phyloP scores from a whole-genome alignment of 2,797 vertebrate genomes.

The Nannoperca obscura region DNA sequence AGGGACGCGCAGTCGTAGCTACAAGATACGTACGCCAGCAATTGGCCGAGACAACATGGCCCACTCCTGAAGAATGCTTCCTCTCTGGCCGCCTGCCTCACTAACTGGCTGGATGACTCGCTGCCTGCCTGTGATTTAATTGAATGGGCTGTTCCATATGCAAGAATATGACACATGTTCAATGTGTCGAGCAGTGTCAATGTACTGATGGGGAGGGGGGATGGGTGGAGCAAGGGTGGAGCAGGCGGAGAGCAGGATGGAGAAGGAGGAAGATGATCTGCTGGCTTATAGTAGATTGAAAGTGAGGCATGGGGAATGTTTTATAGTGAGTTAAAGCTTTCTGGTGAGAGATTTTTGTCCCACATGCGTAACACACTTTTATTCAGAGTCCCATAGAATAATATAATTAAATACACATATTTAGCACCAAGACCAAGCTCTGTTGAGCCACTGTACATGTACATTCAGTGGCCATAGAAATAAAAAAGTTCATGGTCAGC shows the following conservation, averaged over 20 bases:
- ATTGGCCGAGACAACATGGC: conserved; percentile 44
- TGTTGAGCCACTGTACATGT: background rate
- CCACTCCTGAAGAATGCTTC: conserved; percentile 56
- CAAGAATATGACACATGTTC: conserved; percentile 69
- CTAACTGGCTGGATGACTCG: conserved; percentile 44
- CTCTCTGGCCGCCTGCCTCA: conserved; percentile 44
- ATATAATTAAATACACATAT: background rate
- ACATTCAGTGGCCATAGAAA: background rate
- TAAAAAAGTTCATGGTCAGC: background rate
- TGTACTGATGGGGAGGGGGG: conserved; percentile 54
- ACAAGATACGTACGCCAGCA: conserved; percentile 28
- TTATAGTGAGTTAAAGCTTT: conserved; percentile 4
- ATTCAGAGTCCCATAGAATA: background rate
- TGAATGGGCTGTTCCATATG: conserved; percentile 65
- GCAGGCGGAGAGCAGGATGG: conserved; percentile 41
- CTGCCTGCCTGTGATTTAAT: conserved; percentile 66
- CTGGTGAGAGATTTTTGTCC: conserved; percentile 16
- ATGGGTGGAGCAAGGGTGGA: conserved; percentile 34
- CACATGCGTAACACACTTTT: background rate
- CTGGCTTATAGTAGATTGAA: conserved; percentile 47
- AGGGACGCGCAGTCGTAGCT: conserved; percentile 36
- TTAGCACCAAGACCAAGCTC: background rate
- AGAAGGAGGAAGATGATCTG: conserved; percentile 48
- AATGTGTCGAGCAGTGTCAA: conserved; percentile 66
- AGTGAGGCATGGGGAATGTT: conserved; percentile 48